phyloP scores from a whole-genome alignment of 2,113 vertebrate species.

The Girardinichthys multiradiatus region DNA sequence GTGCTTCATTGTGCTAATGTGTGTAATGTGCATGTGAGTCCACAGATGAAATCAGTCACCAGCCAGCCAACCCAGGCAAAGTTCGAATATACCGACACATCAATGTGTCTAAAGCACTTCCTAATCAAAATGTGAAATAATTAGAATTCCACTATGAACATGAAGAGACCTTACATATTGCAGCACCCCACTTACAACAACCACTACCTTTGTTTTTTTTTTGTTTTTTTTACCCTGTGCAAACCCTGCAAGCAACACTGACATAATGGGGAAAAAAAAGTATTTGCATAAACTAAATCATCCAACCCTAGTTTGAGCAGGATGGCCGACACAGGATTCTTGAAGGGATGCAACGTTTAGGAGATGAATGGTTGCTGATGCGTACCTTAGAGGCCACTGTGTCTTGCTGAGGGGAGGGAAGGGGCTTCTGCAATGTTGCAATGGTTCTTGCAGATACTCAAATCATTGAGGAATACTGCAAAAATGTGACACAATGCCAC shows the following conservation, averaged over 20 bases:
- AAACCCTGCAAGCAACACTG: constrained; percentile 44
- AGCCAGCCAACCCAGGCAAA: constrained; percentile 39
- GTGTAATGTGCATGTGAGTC: constrained; percentile 49
- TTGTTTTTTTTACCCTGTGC: constrained; percentile 24
- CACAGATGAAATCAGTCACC: constrained; percentile 44
- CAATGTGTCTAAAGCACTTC: constrained; percentile 61
- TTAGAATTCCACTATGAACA: constrained; percentile 38
- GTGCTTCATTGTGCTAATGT: constrained; percentile 50
- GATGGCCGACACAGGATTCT: constrained; percentile 13
- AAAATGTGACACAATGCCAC: constrained; percentile 76
- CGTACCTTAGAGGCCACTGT: constrained; percentile 7
- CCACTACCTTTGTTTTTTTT: constrained; percentile 4
- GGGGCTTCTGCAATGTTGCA: constrained; percentile 17
- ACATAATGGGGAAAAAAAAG: constrained; percentile 18
- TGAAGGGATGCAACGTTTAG: constrained; percentile 28
- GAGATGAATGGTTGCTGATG: constrained; percentile 7
- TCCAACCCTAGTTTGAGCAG: constrained; percentile 8
- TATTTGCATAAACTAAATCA: constrained; percentile 24
- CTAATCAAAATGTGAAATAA: constrained; percentile 38
- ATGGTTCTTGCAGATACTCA: constrained; percentile 61
- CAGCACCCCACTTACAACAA: constrained; percentile 41
- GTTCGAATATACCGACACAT: constrained; percentile 41
- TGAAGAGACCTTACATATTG: constrained; percentile 56
- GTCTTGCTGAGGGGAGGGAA: constrained; percentile 1
- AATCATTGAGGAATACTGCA: constrained; percentile 71